A percentile compares a stretch with the other conserved stretches of the same genome.
These are phyloP conservation scores for Clarias pachynema DNA, from an alignment of 2,797 vertebrate species.

Conservation along the genomic window DNA sequence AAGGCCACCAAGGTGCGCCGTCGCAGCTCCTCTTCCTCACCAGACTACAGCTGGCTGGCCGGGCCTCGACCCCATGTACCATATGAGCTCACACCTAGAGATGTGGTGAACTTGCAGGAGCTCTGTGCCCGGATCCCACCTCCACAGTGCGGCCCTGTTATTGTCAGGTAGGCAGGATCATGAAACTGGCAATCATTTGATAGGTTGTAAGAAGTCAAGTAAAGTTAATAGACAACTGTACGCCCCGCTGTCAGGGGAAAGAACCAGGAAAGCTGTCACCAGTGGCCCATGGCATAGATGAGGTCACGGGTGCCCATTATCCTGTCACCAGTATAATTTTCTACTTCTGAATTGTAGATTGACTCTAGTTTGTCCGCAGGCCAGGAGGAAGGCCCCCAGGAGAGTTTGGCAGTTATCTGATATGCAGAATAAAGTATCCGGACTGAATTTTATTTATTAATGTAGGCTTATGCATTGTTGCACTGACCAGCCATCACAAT, in stretches of 20 bases:
- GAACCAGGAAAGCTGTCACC: neutral
- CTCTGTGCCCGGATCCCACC: slow-evolving; percentile 79
- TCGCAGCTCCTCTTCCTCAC: slow-evolving; percentile 71
- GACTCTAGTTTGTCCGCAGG: slow-evolving; percentile 8
- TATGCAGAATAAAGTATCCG: neutral
- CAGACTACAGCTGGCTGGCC: slow-evolving; percentile 82
- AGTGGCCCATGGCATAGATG: too few relatives aligned
- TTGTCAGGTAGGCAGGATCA: slow-evolving; percentile 71
- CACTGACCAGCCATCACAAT: too few relatives aligned
- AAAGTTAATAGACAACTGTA: neutral
- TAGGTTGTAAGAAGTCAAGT: neutral
- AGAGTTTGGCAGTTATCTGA: neutral
- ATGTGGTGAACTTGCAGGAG: slow-evolving; percentile 79
- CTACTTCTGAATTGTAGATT: slow-evolving; percentile 5
- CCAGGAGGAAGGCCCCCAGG: neutral
- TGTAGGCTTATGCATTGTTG: neutral
- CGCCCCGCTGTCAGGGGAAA: neutral
- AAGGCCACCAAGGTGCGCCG: slow-evolving; percentile 68
- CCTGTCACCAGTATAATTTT: neutral
- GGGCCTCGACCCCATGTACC: slow-evolving; percentile 64
- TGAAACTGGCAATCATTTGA: neutral
- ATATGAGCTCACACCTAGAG: slow-evolving; percentile 75
- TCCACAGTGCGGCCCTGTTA: slow-evolving; percentile 77
- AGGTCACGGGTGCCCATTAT: too few relatives aligned
- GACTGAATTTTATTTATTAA: too few relatives aligned